Base-by-base conservation (phyloP, 2,113 vertebrate genomes). In the Periophthalmus modestus region DNA sequence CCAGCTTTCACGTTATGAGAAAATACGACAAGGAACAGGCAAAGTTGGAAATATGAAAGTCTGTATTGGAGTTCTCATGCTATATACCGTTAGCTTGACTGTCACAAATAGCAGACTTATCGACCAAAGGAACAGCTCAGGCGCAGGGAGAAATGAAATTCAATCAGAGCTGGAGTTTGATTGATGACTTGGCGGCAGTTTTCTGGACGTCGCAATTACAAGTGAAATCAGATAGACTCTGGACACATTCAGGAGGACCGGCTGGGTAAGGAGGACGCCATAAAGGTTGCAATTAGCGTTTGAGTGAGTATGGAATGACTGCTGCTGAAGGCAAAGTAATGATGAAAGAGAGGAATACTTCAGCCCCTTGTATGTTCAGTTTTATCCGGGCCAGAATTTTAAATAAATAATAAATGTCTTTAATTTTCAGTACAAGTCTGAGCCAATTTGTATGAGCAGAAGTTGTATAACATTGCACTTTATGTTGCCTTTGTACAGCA, bases 151-250 rank as follows among this genome's bases (percentile, higher is more conserved):
- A 85, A 82, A 88, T 85, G 69, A 84, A 87, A 90, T 84, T 89
- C 73, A 81, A 85, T 88, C 89, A 90, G 87, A 88, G 61, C 78
- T 76, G 70, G 63, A 77, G 78, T 67, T 69, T 92, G 84, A 91
- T 89, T 89, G 89, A 91, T 91, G 88, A 81, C 85, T 91, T 69
- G 28, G 65, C 87, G 78, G 72, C 82, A 80, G 77, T 82, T 85
- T 84, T 88, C 65, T 87, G 89, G 75, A 68, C 72, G 72, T 71
- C 73, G 80, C 80, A 89, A 89, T 90, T 89, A 88, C 79, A 82
- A 76, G 79, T 80, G 75, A 87, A 91, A 89, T 90, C 84, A 83
- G 82, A 87, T 75, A 84, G 75, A 78, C 66, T 69, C 66, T 75
- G 62, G 50, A 68, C 62, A 57, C 43, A 69, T 81, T 81, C 66